phyloP scores from a whole-genome alignment of 1,140 invertebrate species.

The Drosophila suzukii region DNA sequence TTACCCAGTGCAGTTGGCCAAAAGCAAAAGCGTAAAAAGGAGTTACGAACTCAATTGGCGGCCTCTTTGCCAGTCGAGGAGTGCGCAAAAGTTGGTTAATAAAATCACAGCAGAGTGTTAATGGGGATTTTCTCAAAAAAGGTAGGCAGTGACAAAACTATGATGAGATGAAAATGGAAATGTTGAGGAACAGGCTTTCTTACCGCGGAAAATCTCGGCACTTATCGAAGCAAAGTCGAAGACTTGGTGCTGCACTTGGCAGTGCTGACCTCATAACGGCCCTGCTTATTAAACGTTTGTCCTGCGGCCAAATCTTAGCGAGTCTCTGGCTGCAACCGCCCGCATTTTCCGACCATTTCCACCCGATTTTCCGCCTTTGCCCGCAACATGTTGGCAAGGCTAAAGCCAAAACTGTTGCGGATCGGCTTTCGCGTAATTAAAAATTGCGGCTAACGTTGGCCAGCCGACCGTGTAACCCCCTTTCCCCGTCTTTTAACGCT shows the following conservation, averaged over 20 bases:
- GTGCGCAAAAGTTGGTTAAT: slow-evolving; percentile 55
- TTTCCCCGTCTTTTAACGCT: background rate
- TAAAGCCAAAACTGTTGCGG: slow-evolving; percentile 78
- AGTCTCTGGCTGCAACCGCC: slow-evolving; percentile 33
- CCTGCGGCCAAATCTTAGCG: slow-evolving; percentile 69
- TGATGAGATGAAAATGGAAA: slow-evolving; percentile 20
- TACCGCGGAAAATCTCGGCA: background rate
- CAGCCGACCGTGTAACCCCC: slow-evolving; percentile 21
- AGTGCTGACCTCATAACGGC: slow-evolving; percentile 24
- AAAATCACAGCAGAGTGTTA: slow-evolving; percentile 55
- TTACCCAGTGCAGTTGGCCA: slow-evolving; percentile 36
- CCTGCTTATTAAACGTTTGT: slow-evolving; percentile 72
- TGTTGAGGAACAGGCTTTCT: background rate
- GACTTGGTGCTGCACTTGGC: slow-evolving; percentile 23
- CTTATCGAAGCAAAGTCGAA: slow-evolving; percentile 21
- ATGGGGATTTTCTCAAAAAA: slow-evolving; percentile 13
- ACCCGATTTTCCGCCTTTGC: slow-evolving; percentile 11
- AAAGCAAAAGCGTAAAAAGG: slow-evolving; percentile 24
- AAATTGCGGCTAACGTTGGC: slow-evolving; percentile 67
- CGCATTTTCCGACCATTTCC: slow-evolving; percentile 42
- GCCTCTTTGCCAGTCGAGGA: slow-evolving; percentile 17
- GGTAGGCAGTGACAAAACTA: slow-evolving; percentile 33
- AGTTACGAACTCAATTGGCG: slow-evolving; percentile 45
- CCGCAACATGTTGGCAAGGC: slow-evolving; percentile 52
- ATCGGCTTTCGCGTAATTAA: slow-evolving; percentile 82